Base-by-base conservation (phyloP, 2,888 invertebrate genomes). In the Tupiocoris notatus region DNA sequence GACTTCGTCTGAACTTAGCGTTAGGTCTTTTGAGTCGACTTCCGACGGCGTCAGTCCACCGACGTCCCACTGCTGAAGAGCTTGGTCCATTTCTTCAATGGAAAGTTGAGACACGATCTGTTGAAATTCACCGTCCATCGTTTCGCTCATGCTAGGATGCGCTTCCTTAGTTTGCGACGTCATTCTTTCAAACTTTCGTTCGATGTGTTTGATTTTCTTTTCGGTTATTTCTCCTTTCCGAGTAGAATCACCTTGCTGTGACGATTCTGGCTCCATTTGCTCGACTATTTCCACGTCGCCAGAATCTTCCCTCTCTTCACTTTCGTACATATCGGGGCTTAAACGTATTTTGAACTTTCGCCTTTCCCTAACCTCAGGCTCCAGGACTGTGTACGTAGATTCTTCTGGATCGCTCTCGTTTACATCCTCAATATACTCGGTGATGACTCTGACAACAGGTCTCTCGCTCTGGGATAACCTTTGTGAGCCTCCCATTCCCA, bases 121-220 rank as follows among this genome's bases (percentile, higher is more conserved):
- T 80, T 85, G 84, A 82, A 84, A 86, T 79, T 86, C 86, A 22
- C 81, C 83, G 78, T 86, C 86, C 56, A 75, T 68, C n/a, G 62
- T 58, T 65, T 75, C 77, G 18, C 22, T 67, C 62, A 61, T 68
- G 20, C 57, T 68, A 9, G 75, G 68, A 25, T 84, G 84, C 77
- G 82, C 82, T 66, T 85, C 85, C 76, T 86, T 80, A 18, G 84
- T 83, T 81, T 86, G 84, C 16, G 86, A 86, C 59, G 86, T 86
- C 85, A 86, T 85, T 80, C 85, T 81, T 81, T 87, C 86, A 81
- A 86, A 87, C 81, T 85, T 84, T 75, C 86, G 83, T 80, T 86
- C 86, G 67, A 86, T 85, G 78, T 85, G 82, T 78, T 83, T 83
- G 62, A 85, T 81, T 82, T 85, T 86, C 77, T 82, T 83, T 79